Evolutionary conservation across 2,113 vertebrate species (phyloP).

Genomic region (Equus przewalskii): DNA sequence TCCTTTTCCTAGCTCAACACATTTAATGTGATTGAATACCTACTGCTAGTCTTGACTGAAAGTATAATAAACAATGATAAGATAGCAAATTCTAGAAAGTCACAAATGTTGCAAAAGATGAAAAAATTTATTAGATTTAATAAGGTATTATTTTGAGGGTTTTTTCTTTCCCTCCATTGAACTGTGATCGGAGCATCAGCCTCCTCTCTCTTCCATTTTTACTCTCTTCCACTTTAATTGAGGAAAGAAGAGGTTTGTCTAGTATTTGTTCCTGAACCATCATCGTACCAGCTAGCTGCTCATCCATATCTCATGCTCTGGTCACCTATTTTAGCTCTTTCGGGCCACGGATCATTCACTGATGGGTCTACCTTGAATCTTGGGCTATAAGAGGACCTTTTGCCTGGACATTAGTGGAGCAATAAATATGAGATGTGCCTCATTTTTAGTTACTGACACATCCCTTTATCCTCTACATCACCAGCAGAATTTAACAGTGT

Average conservation of each 20-base stretch:
- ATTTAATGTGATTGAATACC: slow-evolving; percentile 61
- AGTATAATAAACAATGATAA: slow-evolving; percentile 57
- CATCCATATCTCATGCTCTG: not conserved
- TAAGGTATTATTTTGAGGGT: not conserved
- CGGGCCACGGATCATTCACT: not conserved
- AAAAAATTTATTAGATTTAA: slow-evolving; percentile 11
- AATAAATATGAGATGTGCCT: not conserved
- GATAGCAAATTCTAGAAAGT: slow-evolving; percentile 50
- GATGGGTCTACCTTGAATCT: not conserved
- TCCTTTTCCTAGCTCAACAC: not conserved
- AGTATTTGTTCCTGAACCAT: not conserved
- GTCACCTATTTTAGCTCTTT: not conserved
- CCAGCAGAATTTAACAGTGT: not conserved
- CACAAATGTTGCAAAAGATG: slow-evolving; percentile 22
- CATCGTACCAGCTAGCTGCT: not conserved
- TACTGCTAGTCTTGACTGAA: slow-evolving; percentile 68
- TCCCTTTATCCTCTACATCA: not conserved
- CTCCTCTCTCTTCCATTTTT: not conserved
- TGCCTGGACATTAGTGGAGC: not conserved
- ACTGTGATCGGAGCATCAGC: not conserved
- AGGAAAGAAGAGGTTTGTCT: not conserved
- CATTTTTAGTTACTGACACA: not conserved
- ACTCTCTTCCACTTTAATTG: not conserved
- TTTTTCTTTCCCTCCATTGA: not conserved
- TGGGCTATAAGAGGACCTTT: not conserved